Percentiles rank a stretch among this genome's conserved stretches.
Evolutionary conservation across 2,888 invertebrate genomes (phyloP).

Genomic region (Clostera curtula): DNA sequence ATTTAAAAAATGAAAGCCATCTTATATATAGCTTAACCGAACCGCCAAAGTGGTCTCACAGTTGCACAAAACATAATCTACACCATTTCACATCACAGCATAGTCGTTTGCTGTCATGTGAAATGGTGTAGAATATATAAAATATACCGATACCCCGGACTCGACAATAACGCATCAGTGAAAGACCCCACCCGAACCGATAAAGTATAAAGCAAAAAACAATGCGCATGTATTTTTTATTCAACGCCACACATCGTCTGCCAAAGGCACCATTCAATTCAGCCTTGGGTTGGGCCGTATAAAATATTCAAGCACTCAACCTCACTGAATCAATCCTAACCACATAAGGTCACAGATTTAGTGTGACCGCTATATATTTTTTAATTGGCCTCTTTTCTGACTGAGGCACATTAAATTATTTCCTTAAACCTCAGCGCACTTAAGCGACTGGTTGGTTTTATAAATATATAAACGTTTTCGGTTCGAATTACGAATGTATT

Average conservation of each 20-base stretch:
- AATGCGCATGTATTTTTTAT: slow-evolving; percentile 38
- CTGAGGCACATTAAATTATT: no score
- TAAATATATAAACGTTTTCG: no score
- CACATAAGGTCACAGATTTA: slow-evolving; percentile 35
- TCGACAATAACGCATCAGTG: slow-evolving; percentile 9
- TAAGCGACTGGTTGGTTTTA: no score
- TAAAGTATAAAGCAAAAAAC: slow-evolving; percentile 21
- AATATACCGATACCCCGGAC: background rate
- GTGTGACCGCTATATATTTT: slow-evolving; percentile 39
- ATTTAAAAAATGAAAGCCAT: no score
- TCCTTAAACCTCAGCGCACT: no score
- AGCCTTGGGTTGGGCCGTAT: slow-evolving; percentile 25
- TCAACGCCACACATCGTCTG: slow-evolving; percentile 27
- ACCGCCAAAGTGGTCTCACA: no score
- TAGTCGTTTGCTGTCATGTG: no score
- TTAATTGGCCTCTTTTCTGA: slow-evolving; percentile 33
- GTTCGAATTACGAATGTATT: no score
- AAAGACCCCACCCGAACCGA: slow-evolving; percentile 16
- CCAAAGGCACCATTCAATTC: slow-evolving; percentile 32
- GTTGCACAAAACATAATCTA: no score
- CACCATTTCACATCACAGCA: no score
- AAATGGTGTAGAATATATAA: no score
- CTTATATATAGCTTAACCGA: no score
- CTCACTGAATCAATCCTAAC: slow-evolving; percentile 47
- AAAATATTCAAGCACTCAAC: slow-evolving; percentile 45